Conservation (phyloP, 2,797 vertebrate species). For the Denticeps clupeoides region DNA sequence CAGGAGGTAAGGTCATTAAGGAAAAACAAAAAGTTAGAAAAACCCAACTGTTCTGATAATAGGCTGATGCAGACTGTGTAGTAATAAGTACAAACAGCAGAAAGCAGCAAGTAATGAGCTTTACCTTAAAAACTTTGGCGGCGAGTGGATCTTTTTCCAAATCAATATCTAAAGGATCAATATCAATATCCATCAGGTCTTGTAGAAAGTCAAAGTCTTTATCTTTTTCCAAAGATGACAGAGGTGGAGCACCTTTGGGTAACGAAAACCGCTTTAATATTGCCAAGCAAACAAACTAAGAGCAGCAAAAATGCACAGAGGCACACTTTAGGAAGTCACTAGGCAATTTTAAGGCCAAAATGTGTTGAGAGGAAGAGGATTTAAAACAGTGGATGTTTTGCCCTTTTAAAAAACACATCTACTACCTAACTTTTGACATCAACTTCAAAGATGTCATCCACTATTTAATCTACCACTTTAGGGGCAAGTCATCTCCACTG, state of each 20-base stretch:
- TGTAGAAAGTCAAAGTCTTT: slow-evolving; percentile 99
- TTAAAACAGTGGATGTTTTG: slow-evolving; percentile 14
- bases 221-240: slow-evolving; percentile 98
- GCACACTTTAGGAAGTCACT: slow-evolving; percentile 29
- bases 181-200: slow-evolving; percentile 99
- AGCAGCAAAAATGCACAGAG: slow-evolving; percentile 34
- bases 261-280: slow-evolving; percentile 67
- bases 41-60: slow-evolving; percentile 1
- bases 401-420: background rate
- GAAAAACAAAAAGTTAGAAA: background rate
- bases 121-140: slow-evolving; percentile 99
- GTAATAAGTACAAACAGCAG: background rate
- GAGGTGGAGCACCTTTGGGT: slow-evolving; percentile 86
- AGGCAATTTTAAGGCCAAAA: slow-evolving; percentile 40
- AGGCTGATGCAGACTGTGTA: background rate
- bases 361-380: slow-evolving; percentile 15
- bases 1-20: slow-evolving; percentile 1
- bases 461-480: background rate
- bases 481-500: background rate
- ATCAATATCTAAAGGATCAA: slow-evolving; percentile 99
- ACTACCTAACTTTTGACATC: background rate
- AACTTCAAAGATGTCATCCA: background rate
- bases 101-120: slow-evolving; percentile 23
- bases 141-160: slow-evolving; percentile 98
- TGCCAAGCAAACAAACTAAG: slow-evolving; percentile 44